Evolutionary conservation across 2,113 vertebrate genomes (phyloP).

Genomic region (Eonycteris spelaea): DNA sequence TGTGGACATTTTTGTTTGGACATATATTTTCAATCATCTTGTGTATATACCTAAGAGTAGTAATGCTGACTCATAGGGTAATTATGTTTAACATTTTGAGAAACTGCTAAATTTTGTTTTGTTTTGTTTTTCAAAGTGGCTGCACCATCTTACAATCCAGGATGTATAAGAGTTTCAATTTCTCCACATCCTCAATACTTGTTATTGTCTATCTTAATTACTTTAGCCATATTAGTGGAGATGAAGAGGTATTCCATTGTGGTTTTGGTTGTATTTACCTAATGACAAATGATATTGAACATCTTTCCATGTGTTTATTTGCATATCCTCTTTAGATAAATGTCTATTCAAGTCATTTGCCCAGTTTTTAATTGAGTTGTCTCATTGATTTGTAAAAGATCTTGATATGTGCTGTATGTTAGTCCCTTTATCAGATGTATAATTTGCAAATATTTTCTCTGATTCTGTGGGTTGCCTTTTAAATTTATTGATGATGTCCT

Average conservation of each 20-base stretch:
- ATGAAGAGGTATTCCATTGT: neutral
- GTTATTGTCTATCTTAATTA: neutral
- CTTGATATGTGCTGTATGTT: neutral
- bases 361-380: neutral
- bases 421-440: neutral
- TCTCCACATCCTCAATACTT: neutral
- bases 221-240: neutral
- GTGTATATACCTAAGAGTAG: neutral
- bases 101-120: neutral
- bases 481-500: neutral
- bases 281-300: neutral
- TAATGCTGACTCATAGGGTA: neutral
- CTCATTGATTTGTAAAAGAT: neutral
- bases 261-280: conserved; percentile 2
- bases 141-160: neutral
- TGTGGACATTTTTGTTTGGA: neutral
- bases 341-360: neutral
- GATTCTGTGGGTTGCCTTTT: neutral
- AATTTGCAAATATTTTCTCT: neutral
- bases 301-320: neutral
- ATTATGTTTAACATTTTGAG: neutral
- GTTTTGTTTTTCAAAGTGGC: neutral
- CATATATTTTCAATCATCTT: neutral
- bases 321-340: neutral
- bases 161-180: neutral